Evolutionary conservation across 2,888 invertebrate species (phyloP).

Genomic region (Xylota sylvarum): DNA sequence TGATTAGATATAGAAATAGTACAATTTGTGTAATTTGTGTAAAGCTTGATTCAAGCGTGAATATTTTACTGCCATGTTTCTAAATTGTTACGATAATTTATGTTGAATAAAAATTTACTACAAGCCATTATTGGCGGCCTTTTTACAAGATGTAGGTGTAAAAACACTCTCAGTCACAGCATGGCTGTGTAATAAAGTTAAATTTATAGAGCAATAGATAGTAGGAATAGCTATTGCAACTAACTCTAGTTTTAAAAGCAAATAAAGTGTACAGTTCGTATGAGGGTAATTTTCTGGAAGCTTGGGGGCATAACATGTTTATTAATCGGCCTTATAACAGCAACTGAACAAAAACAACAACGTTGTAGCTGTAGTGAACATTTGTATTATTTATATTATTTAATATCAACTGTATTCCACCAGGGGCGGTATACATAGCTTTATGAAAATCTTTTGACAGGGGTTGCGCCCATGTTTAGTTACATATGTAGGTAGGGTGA

Average conservation of each 20-base stretch:
- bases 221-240: neutral
- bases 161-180: neutral
- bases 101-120: neutral
- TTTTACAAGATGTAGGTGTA: constrained; percentile 1
- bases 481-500: too few relatives aligned
- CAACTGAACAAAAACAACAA: too few relatives aligned
- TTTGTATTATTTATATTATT: too few relatives aligned
- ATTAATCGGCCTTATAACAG: too few relatives aligned
- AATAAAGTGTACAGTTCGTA: neutral
- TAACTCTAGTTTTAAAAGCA: neutral
- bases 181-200: neutral
- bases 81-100: constrained; percentile 7
- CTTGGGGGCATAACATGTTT: neutral
- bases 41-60: neutral
- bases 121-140: constrained; percentile 3
- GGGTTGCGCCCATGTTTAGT: too few relatives aligned
- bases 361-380: too few relatives aligned
- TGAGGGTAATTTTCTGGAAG: neutral
- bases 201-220: constrained; percentile 1
- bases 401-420: too few relatives aligned
- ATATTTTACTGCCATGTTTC: constrained; percentile 4
- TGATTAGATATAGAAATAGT: too few relatives aligned
- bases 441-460: too few relatives aligned
- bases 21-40: neutral
- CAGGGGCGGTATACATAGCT: too few relatives aligned